These are phyloP conservation scores for Nephila pilipes DNA, from an alignment of 1,140 invertebrate genomes.

Conservation along the genomic window DNA sequence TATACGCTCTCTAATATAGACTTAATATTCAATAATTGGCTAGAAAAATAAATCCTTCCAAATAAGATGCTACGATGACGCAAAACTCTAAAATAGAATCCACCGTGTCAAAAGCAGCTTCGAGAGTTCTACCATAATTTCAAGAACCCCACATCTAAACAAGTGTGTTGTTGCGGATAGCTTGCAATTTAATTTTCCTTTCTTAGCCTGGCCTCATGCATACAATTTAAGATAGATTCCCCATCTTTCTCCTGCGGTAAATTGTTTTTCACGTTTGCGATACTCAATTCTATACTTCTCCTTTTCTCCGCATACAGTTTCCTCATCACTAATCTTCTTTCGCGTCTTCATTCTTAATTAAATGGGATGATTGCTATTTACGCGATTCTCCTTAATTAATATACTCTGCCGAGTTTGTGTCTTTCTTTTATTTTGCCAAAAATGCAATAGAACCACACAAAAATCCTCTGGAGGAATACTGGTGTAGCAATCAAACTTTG, in stretches of 20 bases:
- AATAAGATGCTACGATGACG: no score
- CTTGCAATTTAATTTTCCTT: no score
- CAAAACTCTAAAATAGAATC: no score
- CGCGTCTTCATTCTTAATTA: not conserved
- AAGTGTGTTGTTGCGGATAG: no score
- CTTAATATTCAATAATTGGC: no score
- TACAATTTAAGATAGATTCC: not conserved
- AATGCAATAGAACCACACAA: not conserved
- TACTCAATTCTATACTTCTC: not conserved
- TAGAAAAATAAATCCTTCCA: no score
- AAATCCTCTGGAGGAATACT: not conserved
- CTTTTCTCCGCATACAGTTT: not conserved
- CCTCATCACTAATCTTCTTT: not conserved
- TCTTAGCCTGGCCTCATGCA: no score
- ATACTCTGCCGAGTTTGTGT: not conserved
- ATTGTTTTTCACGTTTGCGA: not conserved
- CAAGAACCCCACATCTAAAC: no score
- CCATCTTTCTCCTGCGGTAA: not conserved
- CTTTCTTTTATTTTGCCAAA: not conserved
- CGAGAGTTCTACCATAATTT: no score
- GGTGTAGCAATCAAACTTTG: not conserved
- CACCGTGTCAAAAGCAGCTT: no score
- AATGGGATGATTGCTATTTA: slow-evolving; percentile 38
- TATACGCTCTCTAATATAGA: no score
- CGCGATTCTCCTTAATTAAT: not conserved